Percentiles rank a stretch among this genome's conserved stretches.
Conservation (phyloP, 1,140 invertebrate genomes). For the Drosophila pseudoobscura region DNA sequence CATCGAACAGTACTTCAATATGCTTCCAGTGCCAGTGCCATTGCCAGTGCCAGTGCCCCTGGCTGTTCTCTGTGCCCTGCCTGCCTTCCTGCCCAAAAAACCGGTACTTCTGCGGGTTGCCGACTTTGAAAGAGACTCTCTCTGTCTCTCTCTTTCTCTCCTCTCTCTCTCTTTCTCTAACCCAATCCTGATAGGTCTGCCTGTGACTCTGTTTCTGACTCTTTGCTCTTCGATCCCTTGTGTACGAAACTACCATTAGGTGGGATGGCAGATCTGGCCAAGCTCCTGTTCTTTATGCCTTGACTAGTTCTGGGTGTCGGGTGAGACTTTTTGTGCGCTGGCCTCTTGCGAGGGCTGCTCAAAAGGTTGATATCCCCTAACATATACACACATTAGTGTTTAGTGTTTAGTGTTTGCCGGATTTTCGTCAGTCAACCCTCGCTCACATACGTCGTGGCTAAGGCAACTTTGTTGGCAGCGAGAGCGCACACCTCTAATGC, state of each 20-base stretch:
- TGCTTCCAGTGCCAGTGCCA: constrained; percentile 50
- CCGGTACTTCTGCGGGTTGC: constrained; percentile 38
- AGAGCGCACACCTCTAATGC: constrained; percentile 73
- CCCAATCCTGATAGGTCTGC: neutral
- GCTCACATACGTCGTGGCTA: constrained; percentile 38
- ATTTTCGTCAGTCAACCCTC: constrained; percentile 17
- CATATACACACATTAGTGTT: neutral
- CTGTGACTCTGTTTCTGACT: constrained; percentile 29
- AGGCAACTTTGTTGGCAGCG: constrained; percentile 52
- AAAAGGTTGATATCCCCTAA: neutral
- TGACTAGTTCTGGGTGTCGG: constrained; percentile 25
- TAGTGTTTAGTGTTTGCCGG: neutral
- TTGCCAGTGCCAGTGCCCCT: constrained; percentile 28
- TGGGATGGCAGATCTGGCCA: constrained; percentile 60
- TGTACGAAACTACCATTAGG: constrained; percentile 72
- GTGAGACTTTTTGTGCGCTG: constrained; percentile 24
- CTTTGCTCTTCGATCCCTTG: constrained; percentile 73
- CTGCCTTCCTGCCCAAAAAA: constrained; percentile 11
- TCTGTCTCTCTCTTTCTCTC: constrained; percentile 2
- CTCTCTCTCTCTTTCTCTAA: neutral
- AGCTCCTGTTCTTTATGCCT: constrained; percentile 65
- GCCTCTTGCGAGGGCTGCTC: constrained; percentile 34
- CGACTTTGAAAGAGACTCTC: constrained; percentile 23
- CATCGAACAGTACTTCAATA: constrained; percentile 77
- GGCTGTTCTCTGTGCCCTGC: constrained; percentile 3